phyloP scores from a whole-genome alignment of 2,888 invertebrate genomes.

The Platycheirus rosarum region DNA sequence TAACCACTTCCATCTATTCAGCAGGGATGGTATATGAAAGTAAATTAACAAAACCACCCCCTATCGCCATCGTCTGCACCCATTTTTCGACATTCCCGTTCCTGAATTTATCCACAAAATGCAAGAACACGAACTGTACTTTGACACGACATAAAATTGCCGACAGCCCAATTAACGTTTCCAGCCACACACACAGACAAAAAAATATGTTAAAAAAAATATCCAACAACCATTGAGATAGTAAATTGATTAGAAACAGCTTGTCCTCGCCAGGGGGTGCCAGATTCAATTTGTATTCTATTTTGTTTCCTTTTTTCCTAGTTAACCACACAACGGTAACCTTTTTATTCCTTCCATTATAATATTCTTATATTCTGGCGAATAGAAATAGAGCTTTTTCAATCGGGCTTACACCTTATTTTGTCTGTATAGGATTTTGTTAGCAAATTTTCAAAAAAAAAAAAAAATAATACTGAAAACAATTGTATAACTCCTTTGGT shows the following conservation, averaged over 20 bases:
- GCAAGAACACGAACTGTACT: background rate
- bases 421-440: constrained; percentile 42
- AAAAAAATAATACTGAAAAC: background rate
- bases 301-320: background rate
- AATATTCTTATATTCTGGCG: background rate
- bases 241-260: constrained; percentile 1
- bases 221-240: background rate
- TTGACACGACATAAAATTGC: background rate
- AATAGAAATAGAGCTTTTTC: background rate
- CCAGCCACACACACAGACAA: background rate
- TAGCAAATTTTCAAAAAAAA: background rate
- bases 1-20: background rate
- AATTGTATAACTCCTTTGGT: too few species aligned
- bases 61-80: background rate
- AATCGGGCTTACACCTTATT: constrained; percentile 48
- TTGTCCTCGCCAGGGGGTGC: background rate
- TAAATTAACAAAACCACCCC: background rate
- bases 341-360: background rate
- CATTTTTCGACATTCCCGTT: background rate
- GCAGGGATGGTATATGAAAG: background rate
- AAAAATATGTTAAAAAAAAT: background rate
- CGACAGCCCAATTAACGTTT: background rate
- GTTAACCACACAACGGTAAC: background rate
- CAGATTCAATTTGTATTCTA: constrained; percentile 6
- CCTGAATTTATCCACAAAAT: background rate